Evolutionary conservation across 1,140 invertebrate genomes (phyloP), one percentile per base, ranked within the genome.

Genomic region (Brachionus asplanchnoidis): DNA sequence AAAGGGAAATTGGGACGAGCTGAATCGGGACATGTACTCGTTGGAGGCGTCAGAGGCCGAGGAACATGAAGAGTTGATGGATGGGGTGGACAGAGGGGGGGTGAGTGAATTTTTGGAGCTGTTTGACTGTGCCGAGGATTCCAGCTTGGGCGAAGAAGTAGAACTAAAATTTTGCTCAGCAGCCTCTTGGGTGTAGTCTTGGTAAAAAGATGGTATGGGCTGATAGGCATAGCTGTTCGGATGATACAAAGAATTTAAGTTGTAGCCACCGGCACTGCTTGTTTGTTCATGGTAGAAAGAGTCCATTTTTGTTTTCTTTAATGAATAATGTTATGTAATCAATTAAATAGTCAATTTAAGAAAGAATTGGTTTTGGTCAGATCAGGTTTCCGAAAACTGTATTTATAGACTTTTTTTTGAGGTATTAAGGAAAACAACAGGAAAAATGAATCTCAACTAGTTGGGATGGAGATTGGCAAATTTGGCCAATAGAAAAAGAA

Each of bases 391-490:
- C 17, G 73, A 77, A 77, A 50, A 77, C 73, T 77, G 50, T 77
- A 77, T 77, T 77, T 77, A 77, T 77, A 77, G 20, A n/a, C n/a
- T 73, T 9, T 73, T 11, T n/a, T 36, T 28, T 2, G 5, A 36
- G 42, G 66, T 44, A 75, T 42, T 42, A 75, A 44, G 4, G 44
- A 77, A 77, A 77, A 77, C 73, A 77, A 50, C 73, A 77, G 73
- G 6, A 77, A 77, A 77, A 50, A 26, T 23, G 2, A 50, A 77
- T 77, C 17, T 77, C 73, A 77, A 77, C 50, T 50, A 75, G 40
- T 77, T 77, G 0, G 73, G 12, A 53, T 14, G 32, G 50, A 46
- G 12, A 26, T 50, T 75, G 32, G 11, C 11, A 26, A 50, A 36
- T 0, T 46, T 53, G 32, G 14, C 73, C 73, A 77, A 77, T 77